Evolutionary conservation across 2,888 invertebrate species (phyloP).

Genomic region (Chloroclysta siterata): DNA sequence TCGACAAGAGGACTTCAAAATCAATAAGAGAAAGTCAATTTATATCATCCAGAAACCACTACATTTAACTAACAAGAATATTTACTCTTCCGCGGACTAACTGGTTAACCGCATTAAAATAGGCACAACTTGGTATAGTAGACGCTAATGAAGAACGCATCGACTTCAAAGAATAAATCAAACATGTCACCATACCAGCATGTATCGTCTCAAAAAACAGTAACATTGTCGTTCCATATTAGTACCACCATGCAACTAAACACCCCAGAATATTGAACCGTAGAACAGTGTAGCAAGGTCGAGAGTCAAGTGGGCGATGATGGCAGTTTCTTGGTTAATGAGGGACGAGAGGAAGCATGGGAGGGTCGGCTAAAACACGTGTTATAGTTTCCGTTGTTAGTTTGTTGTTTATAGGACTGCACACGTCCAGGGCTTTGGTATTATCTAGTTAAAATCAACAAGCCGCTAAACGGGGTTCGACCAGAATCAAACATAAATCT

Average conservation of each 20-base stretch:
- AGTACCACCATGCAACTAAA: constrained; percentile 20
- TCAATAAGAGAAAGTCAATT: background rate
- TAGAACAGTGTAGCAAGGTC: constrained; percentile 29
- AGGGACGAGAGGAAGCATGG: constrained; percentile 54
- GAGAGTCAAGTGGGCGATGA: constrained; percentile 14
- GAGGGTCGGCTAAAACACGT: constrained; percentile 65
- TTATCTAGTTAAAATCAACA: constrained; percentile 26
- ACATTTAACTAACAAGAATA: background rate
- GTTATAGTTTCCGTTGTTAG: constrained; percentile 67
- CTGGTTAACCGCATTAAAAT: background rate
- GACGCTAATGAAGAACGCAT: constrained; percentile 37
- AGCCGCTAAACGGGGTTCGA: constrained; percentile 7
- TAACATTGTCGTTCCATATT: constrained; percentile 41
- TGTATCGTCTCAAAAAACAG: constrained; percentile 42
- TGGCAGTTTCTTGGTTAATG: constrained; percentile 50
- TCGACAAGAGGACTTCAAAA: background rate
- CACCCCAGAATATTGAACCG: constrained; percentile 19
- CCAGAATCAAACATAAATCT: constrained; percentile 10
- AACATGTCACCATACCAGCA: constrained; percentile 41
- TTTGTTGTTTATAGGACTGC: constrained; percentile 32
- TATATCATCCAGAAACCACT: background rate
- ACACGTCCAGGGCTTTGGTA: constrained; percentile 30
- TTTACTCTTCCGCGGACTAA: background rate
- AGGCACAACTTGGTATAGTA: constrained; percentile 24
- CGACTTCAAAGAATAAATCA: constrained; percentile 46